Base-by-base conservation (phyloP, 2,797 vertebrate species). In the Nothura maculosa region DNA sequence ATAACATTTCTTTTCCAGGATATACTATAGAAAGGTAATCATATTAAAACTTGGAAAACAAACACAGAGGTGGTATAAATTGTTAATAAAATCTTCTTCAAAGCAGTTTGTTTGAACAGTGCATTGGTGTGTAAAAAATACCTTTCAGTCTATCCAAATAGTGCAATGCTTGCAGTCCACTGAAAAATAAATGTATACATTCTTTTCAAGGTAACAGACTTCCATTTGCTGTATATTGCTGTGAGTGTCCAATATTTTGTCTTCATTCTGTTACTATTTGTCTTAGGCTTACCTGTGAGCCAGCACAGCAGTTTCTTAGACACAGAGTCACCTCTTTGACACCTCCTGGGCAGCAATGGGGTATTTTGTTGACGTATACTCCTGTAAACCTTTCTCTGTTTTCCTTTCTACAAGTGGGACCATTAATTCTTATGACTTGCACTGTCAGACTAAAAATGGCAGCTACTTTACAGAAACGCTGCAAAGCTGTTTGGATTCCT, bases 401-500 rank as follows among this genome's bases (percentile, higher is more conserved):
- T 91, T 64, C 22, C 34, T 81, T 86, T 34, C 14, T 66, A 1
- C 42, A 42, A 75, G 17, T 55, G n/a, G 28, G 50, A 74, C 87
- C 27, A 27, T 94, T 86, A 92, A 89, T 95, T 93, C 61, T 95
- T 91, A 77, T 85, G 84, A 90, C 62, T 80, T 54, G 60, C 48
- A 92, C 47, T 57, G 55, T 83, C 88, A 86, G 66, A 54, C 81
- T 87, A 72, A 91, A 93, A 94, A 62, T 47, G 48, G 87, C 72
- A 93, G 70, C 64, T 70, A 74, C 73, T n/a, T 14, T 52, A 69
- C 79, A 76, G 61, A 93, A 87, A 95, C 62, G 78, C 93, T 94
- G 73, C 92, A 80, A 95, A 97, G 91, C 84, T 89, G 89, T 91
- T 95, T 80, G 94, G 96, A 97, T 96, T 96, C 94, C 91, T 97